Conservation (phyloP, 2,797 vertebrate species). For the Fratercula arctica region DNA sequence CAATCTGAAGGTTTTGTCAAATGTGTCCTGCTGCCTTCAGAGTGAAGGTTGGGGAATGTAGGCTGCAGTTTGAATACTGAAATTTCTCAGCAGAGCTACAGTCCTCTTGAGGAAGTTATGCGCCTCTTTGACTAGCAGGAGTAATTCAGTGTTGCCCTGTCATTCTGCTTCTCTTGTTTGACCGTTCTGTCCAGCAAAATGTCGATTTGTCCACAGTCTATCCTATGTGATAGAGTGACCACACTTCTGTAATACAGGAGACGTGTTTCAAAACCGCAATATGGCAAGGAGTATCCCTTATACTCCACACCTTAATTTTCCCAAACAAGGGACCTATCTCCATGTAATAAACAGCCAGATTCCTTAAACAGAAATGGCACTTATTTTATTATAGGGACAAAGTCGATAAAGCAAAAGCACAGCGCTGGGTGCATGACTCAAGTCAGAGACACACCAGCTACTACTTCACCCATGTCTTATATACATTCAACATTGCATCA, state of each 20-base stretch:
- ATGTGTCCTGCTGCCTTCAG: neutral
- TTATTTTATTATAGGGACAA: too few species aligned
- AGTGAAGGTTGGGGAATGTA: neutral
- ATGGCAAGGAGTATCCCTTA: neutral
- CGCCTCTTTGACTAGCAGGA: neutral
- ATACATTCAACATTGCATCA: too few species aligned
- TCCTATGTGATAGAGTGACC: too few species aligned
- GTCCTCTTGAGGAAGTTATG: neutral
- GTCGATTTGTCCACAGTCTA: neutral
- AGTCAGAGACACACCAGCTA: too few species aligned
- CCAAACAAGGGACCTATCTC: neutral
- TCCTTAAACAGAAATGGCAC: too few species aligned
- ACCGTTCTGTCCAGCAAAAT: neutral
- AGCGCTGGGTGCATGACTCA: too few species aligned
- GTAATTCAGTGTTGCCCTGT: neutral
- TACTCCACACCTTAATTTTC: neutral
- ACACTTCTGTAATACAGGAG: neutral
- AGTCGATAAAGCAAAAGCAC: too few species aligned
- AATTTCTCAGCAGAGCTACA: neutral
- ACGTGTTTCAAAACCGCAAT: rapidly evolving
- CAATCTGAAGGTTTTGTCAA: neutral
- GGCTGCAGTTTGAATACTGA: neutral
- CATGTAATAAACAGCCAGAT: too few species aligned
- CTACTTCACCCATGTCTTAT: too few species aligned
- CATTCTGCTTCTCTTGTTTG: neutral